Evolutionary conservation across 2,797 vertebrate genomes (phyloP), one percentile per base, ranked within the genome.

Genomic region (Momotus momota): DNA sequence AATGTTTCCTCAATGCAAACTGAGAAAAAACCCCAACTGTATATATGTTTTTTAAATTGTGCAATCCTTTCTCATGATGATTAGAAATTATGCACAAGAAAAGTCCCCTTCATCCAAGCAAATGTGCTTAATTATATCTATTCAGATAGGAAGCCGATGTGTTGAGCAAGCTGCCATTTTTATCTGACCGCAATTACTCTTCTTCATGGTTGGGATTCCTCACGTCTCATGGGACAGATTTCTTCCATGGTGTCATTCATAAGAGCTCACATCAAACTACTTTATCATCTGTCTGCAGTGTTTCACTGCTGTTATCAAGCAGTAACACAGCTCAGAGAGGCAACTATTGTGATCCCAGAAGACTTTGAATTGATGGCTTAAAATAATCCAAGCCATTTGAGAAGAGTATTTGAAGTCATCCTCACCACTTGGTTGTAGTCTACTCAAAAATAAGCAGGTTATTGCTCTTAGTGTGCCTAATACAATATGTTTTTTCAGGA

Each of bases 241-340:
- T 94, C 73, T 92, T 91, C 87, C 69, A 43, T 11, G 11, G 87
- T 84, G 67, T 93, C 89, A 86, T 81, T 95, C 82, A 91, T 74
- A 83, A 71, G 35, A 91, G 83, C 85, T 88, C 83, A 92, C 90
- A 92, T 91, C 94, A 94, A 93, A 90, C 69, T 29, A 57, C 80
- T 94, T 95, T 96, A 97, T 97, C 93, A 58, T 95, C 83, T 81
- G 86, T 70, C 90, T 81, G 78, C 93, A 95, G 83, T 80, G 82
- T 90, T 79, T 88, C 64, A 22, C 35, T 86, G 87, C 81, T 88
- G 78, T 94, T 97, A 96, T 94, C 93, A 85, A 84, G 55, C 85
- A 80, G 55, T 79, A 91, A 80, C 93, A 96, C 79, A 90, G 83
- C 94, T 90, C 87, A 73, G 60, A 92, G 77, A 84, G 27, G 12